These are phyloP conservation scores for Denticeps clupeoides DNA, from an alignment of 2,797 vertebrate species.

Conservation along the genomic window DNA sequence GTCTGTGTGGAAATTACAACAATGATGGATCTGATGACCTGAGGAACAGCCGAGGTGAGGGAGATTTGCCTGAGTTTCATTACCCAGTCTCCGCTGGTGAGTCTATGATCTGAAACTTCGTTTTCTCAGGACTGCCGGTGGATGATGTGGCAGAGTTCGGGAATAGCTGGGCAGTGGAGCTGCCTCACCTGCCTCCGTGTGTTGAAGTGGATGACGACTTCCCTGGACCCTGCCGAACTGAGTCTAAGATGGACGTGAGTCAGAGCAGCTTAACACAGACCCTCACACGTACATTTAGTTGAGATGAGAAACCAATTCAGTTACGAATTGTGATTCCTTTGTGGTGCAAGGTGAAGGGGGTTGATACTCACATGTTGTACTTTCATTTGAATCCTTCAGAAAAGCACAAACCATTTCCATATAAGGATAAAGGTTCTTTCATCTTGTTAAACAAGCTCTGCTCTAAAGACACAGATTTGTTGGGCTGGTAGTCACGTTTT, in stretches of 20 bases:
- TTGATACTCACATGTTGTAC: no score
- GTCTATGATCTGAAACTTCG: not conserved
- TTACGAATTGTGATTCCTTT: no score
- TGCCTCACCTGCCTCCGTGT: slow-evolving; percentile 66
- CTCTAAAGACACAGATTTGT: no score
- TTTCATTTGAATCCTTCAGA: no score
- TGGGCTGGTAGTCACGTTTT: no score
- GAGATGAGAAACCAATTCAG: no score
- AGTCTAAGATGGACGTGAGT: slow-evolving; percentile 80
- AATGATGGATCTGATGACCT: slow-evolving; percentile 83
- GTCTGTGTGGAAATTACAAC: slow-evolving; percentile 94
- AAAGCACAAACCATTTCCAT: no score
- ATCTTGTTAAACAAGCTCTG: no score
- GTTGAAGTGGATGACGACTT: slow-evolving; percentile 73
- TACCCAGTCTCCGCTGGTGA: not conserved
- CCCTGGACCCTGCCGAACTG: slow-evolving; percentile 75
- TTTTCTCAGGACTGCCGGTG: slow-evolving; percentile 53
- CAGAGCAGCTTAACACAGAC: not conserved
- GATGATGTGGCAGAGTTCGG: slow-evolving; percentile 83
- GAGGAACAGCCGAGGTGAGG: slow-evolving; percentile 75
- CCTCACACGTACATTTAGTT: not conserved
- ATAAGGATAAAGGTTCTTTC: no score
- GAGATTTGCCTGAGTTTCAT: slow-evolving; percentile 11
- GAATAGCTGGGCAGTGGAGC: slow-evolving; percentile 84
- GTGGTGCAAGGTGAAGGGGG: no score